Evolutionary conservation across 2,113 vertebrate genomes (phyloP).

Genomic region (mouse (Mus musculus)): DNA sequence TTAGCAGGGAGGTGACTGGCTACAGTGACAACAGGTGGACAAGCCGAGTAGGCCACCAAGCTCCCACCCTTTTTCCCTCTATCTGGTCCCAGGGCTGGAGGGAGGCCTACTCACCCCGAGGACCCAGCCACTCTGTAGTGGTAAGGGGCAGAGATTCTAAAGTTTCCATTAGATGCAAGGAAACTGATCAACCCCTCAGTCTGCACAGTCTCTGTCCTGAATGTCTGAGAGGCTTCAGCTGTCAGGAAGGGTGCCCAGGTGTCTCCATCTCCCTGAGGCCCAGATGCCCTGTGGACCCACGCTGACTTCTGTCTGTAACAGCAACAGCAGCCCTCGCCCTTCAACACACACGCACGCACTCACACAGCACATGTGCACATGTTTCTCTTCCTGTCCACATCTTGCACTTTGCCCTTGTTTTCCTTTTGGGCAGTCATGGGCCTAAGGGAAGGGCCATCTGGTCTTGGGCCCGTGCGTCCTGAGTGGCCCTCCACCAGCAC

Average conservation of each 20-base stretch:
- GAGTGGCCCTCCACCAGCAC: constrained; percentile 38
- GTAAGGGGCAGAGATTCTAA: constrained; percentile 4
- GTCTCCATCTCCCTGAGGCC: constrained; percentile 14
- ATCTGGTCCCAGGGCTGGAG: constrained; percentile 1
- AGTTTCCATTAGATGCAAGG: constrained; percentile 58
- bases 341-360: neutral
- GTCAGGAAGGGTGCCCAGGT: constrained; percentile 1
- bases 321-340: constrained; percentile 18
- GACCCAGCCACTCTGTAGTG: constrained; percentile 9
- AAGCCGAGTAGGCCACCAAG: constrained; percentile 14
- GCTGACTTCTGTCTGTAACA: constrained; percentile 9
- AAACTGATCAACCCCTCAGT: constrained; percentile 19
- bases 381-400: neutral
- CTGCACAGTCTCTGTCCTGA: constrained; percentile 19
- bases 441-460: constrained; percentile 55
- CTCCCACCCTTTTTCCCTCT: constrained; percentile 50
- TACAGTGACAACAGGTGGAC: constrained; percentile 59
- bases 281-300: neutral
- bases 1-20: constrained; percentile 73
- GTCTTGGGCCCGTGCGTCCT: constrained; percentile 43
- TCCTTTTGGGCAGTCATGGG: constrained; percentile 3
- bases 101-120: neutral
- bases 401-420: neutral
- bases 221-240: constrained; percentile 31
- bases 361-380: neutral